Base-by-base conservation (phyloP, 2,113 vertebrate species). In the Marcusenius ussheri region DNA sequence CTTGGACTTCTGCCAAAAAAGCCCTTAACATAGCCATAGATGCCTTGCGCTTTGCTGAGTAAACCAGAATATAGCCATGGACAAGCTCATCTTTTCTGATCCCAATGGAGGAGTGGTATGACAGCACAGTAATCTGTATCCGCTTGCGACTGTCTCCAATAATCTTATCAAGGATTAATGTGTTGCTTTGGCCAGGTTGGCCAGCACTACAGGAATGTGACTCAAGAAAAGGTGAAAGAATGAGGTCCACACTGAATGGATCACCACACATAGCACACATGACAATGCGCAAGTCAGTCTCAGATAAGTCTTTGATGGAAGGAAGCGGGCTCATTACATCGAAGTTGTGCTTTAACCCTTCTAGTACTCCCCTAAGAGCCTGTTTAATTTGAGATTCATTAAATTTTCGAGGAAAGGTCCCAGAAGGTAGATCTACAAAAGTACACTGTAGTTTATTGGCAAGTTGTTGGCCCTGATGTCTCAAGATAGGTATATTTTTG, bases 241-340 rank as follows among this genome's bases (percentile, higher is more conserved):
- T 99, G 93, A 99, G 97, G 95, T 99, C 98, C 77, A 99, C 97
- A 31, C 98, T 98, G 92, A 99, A 99, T 0, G 98, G 98, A 95
- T 99, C 99, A 77, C 98, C 98, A 95, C 99, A 99, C 98, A 99
- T 99, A 90, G 97, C 98, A 92, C 98, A 99, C 98, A 99, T 99
- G 47, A 99, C 98, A 62, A 99, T 99, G 92, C 98, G 96, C 50
- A 99, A 95, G 92, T 99, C 98, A 0, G 97, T 97, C 96, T 99
- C 99, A 1, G 98, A 98, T 90, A 98, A 94, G 94, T 99, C 98
- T 93, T 99, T 99, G 95, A 98, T 98, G 77, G 95, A 97, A 8
- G 98, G 98, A 95, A 97, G 94, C 0, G 98, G 97, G 88, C 96
- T 97, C 90, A 98, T 95, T 90, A 98, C 96, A 91, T 99, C 98